phyloP scores from a whole-genome alignment of 2,113 vertebrate species.

The Halcyon senegalensis region DNA sequence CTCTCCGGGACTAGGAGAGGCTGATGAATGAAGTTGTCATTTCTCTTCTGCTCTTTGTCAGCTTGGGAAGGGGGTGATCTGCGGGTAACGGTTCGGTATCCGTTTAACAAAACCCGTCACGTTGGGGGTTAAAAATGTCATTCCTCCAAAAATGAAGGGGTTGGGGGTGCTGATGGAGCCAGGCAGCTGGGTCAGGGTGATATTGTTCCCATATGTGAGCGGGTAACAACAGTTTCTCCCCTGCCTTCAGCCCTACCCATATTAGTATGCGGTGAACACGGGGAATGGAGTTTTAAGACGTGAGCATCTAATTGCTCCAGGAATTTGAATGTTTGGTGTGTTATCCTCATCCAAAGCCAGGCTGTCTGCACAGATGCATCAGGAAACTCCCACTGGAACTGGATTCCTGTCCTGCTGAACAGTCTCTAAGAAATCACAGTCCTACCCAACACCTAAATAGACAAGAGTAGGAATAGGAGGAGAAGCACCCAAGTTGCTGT shows the following conservation, averaged over 20 bases:
- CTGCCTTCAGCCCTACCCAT: neutral
- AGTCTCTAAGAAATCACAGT: neutral
- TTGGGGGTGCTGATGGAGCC: neutral
- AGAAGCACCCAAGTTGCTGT: neutral
- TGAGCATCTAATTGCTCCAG: neutral
- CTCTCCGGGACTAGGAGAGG: neutral
- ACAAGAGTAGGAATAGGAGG: neutral
- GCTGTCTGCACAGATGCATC: fast-evolving
- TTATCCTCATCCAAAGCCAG: neutral
- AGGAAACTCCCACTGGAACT: neutral
- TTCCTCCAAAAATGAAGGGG: neutral
- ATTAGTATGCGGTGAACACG: neutral
- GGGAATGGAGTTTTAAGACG: neutral
- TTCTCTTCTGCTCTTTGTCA: conserved; percentile 25
- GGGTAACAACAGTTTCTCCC: neutral
- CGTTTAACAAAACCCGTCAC: conserved; percentile 8
- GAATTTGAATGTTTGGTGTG: neutral
- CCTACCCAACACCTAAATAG: neutral
- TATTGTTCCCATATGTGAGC: neutral
- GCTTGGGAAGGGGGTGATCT: neutral
- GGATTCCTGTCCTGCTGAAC: neutral
- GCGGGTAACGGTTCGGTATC: conserved; percentile 9
- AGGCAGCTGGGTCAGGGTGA: neutral
- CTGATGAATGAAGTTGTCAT: conserved; percentile 15
- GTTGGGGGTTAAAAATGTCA: neutral